These are phyloP conservation scores for Sebastes vulpes DNA, from an alignment of 2,797 vertebrate species.

Conservation along the genomic window DNA sequence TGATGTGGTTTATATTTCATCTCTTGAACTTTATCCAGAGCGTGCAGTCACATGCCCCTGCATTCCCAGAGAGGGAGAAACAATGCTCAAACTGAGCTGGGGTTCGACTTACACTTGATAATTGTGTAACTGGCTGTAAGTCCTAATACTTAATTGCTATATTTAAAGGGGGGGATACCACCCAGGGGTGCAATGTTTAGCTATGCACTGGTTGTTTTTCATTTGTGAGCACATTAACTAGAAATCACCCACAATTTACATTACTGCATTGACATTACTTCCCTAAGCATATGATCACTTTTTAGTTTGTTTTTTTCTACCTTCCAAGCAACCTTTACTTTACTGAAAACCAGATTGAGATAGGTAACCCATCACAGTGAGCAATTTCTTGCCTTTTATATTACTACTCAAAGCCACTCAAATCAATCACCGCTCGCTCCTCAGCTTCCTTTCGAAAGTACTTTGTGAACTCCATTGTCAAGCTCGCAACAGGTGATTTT, in stretches of 20 bases:
- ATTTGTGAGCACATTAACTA: not conserved
- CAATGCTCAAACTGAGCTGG: constrained; percentile 78
- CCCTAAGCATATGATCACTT: not conserved
- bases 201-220: not conserved
- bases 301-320: not conserved
- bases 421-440: not conserved
- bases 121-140: constrained; percentile 41
- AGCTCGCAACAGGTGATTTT: not conserved
- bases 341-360: not conserved
- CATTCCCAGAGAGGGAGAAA: constrained; percentile 82
- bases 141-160: constrained; percentile 12
- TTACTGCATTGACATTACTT: not conserved
- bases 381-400: not conserved
- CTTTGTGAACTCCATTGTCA: not conserved
- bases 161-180: constrained; percentile 12
- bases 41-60: constrained; percentile 76
- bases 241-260: not conserved
- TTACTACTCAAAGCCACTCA: not conserved
- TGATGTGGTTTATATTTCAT: constrained; percentile 87
- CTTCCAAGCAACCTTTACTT: not conserved
- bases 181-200: not conserved
- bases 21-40: constrained; percentile 80
- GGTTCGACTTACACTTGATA: constrained; percentile 57
- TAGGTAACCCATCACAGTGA: not conserved
- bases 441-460: not conserved